Evolutionary conservation across 2,113 vertebrate species (phyloP).

Genomic region (Lepus timidus): DNA sequence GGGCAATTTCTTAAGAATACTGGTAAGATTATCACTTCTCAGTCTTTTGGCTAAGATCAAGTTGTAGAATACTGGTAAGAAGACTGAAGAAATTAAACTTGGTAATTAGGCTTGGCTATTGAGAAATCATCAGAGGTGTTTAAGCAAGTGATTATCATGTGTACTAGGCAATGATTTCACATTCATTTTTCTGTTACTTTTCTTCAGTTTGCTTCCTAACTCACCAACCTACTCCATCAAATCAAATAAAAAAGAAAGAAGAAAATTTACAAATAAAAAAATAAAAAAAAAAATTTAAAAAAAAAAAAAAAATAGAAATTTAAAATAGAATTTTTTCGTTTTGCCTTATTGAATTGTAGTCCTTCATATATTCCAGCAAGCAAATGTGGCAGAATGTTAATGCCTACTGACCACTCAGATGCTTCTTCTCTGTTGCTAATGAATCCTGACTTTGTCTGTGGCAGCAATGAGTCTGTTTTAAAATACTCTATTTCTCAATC

Average conservation of each 20-base stretch:
- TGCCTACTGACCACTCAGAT: neutral
- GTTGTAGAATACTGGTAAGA: neutral
- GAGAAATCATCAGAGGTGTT: neutral
- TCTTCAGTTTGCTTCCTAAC: neutral
- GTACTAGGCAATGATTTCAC: neutral
- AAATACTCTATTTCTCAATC: neutral
- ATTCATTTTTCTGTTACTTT: neutral
- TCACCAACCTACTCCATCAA: neutral
- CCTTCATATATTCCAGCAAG: neutral
- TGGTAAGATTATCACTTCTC: neutral
- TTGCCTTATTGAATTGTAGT: neutral
- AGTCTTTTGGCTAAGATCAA: too few relatives aligned
- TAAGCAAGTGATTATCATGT: neutral
- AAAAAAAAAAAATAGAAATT: too few relatives aligned
- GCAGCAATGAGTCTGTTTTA: neutral
- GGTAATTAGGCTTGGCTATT: neutral
- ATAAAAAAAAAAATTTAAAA: too few relatives aligned
- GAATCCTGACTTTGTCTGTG: neutral
- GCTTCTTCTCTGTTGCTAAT: neutral
- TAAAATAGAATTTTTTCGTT: too few relatives aligned
- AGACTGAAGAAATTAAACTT: neutral
- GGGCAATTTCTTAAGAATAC: neutral
- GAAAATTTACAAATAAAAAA: too few relatives aligned
- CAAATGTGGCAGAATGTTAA: neutral
- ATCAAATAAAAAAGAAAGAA: too few relatives aligned